These are phyloP conservation scores for Synergus laeviventris DNA, from an alignment of 2,888 invertebrate genomes.

Conservation along the genomic window DNA sequence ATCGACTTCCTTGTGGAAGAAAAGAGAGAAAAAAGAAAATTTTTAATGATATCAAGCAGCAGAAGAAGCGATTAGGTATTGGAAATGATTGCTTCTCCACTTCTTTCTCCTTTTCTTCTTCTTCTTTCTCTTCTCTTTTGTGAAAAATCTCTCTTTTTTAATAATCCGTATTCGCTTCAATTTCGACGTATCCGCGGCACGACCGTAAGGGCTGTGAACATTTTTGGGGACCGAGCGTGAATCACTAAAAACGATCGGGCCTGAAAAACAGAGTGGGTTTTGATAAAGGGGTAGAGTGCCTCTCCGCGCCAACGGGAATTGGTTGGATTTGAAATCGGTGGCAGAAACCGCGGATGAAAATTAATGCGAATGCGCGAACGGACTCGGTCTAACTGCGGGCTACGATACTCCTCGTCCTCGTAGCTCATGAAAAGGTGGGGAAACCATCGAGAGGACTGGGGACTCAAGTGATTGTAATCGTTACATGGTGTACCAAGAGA, in stretches of 20 bases:
- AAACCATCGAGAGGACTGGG: conserved; percentile 48
- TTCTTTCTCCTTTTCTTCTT: conserved; percentile 34
- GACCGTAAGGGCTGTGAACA: conserved; percentile 15
- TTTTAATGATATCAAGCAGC: neutral
- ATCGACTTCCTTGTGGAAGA: conserved; percentile 13
- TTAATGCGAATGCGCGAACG: conserved; percentile 75
- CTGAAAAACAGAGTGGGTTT: conserved; percentile 11
- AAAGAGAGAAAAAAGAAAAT: neutral
- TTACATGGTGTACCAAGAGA: conserved; percentile 48
- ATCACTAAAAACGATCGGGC: conserved; percentile 2
- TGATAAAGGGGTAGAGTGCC: conserved; percentile 16
- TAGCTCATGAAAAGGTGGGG: conserved; percentile 60
- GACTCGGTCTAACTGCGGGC: conserved; percentile 75
- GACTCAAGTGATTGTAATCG: conserved; percentile 55
- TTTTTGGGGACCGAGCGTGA: conserved; percentile 15
- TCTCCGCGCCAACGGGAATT: conserved; percentile 46
- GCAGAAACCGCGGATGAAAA: conserved; percentile 59
- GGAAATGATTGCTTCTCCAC: conserved; percentile 9
- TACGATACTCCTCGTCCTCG: conserved; percentile 66
- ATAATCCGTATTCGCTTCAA: conserved; percentile 32
- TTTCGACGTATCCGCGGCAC: conserved; percentile 32
- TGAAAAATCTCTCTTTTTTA: neutral
- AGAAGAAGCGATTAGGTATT: conserved; percentile 31
- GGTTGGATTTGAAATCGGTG: conserved; percentile 48
- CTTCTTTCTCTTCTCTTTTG: conserved; percentile 13